phyloP scores from a whole-genome alignment of 2,888 invertebrate species.

The Mactromeris polynyma region DNA sequence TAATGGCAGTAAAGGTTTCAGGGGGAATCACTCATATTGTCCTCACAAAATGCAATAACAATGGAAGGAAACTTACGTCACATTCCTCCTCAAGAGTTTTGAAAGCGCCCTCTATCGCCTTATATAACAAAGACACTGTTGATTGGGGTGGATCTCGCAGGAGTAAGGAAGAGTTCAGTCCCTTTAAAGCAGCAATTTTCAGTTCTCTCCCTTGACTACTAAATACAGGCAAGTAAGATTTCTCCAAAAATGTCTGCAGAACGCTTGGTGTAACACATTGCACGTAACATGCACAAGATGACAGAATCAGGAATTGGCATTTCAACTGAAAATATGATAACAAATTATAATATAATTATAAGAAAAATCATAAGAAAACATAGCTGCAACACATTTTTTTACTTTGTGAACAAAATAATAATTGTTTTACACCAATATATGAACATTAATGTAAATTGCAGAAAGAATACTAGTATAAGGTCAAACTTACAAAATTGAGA shows the following conservation, averaged over 20 bases:
- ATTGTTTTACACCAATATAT: no score
- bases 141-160: constrained; percentile 82
- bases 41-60: no score
- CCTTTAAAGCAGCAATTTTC: constrained; percentile 67
- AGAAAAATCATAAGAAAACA: no score
- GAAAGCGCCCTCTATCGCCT: constrained; percentile 72
- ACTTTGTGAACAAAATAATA: no score
- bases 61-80: constrained; percentile 60
- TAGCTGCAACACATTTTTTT: no score
- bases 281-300: constrained; percentile 40
- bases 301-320: constrained; percentile 57
- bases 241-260: constrained; percentile 73
- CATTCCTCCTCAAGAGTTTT: constrained; percentile 55
- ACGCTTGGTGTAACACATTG: constrained; percentile 64
- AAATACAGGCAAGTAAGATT: constrained; percentile 43
- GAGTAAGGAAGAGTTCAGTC: constrained; percentile 78
- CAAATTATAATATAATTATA: no score
- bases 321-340: constrained; percentile 59
- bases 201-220: constrained; percentile 53
- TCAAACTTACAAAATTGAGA: no score
- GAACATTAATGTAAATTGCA: no score
- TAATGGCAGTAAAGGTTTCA: no score
- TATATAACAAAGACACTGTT: constrained; percentile 75
- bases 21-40: no score
- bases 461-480: no score